Percentiles rank a stretch among this genome's conserved stretches.
Evolutionary conservation across 1,140 invertebrate species (phyloP).

Genomic region (Epicauta chinensis): DNA sequence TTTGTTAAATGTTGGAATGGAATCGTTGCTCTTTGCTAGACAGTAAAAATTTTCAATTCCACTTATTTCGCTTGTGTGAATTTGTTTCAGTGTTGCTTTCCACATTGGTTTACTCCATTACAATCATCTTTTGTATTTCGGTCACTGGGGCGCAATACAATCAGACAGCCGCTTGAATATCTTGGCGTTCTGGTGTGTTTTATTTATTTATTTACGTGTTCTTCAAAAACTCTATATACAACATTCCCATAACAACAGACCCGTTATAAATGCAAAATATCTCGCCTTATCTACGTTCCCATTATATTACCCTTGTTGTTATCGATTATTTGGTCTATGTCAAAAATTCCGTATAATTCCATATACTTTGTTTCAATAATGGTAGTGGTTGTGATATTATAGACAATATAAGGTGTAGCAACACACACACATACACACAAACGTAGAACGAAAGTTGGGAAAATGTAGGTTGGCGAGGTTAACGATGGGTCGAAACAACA

Average conservation of each 20-base stretch:
- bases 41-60: too few relatives aligned
- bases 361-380: too few relatives aligned
- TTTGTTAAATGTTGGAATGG: too few relatives aligned
- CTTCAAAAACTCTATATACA: background rate
- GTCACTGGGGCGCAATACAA: conserved; percentile 16
- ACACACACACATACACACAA: too few relatives aligned
- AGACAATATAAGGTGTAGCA: too few relatives aligned
- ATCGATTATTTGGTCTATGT: conserved; percentile 12
- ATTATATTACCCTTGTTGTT: background rate
- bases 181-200: background rate
- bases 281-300: conserved; percentile 9
- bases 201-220: background rate
- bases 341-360: conserved; percentile 13
- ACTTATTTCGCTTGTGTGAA: too few relatives aligned
- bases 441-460: conserved; percentile 3
- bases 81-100: too few relatives aligned
- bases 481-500: conserved; percentile 12
- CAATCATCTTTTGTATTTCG: conserved; percentile 13
- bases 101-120: too few relatives aligned
- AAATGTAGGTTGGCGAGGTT: conserved; percentile 1
- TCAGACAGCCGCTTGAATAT: conserved; percentile 7
- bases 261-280: conserved; percentile 18
- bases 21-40: too few relatives aligned
- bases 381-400: too few relatives aligned
- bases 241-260: background rate